phyloP scores from a whole-genome alignment of 2,888 invertebrate genomes.

The Pemphredon lugubris region DNA sequence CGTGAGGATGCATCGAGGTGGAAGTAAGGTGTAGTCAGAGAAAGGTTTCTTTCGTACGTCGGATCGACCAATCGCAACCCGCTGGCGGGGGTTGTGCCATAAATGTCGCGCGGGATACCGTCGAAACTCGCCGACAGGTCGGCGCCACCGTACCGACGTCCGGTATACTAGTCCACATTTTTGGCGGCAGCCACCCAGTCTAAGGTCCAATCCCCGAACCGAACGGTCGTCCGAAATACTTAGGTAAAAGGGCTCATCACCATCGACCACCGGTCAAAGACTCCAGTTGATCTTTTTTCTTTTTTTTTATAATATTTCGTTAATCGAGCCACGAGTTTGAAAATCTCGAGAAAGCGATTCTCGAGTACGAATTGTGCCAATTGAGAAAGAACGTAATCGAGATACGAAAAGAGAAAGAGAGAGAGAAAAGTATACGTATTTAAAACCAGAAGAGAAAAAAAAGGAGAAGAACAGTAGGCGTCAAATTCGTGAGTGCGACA shows the following conservation, averaged over 20 bases:
- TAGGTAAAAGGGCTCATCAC: slow-evolving; percentile 73
- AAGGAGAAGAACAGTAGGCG: neutral
- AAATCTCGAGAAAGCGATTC: neutral
- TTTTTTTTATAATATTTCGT: slow-evolving; percentile 67
- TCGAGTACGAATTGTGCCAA: slow-evolving; percentile 5
- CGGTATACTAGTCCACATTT: slow-evolving; percentile 79
- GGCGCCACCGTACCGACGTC: slow-evolving; percentile 74
- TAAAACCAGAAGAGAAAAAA: neutral
- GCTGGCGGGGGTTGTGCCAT: slow-evolving; percentile 79
- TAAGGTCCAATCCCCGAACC: slow-evolving; percentile 81
- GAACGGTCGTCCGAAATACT: slow-evolving; percentile 80
- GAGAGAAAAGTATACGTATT: neutral
- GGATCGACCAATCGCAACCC: slow-evolving; percentile 59
- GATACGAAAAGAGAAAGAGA: slow-evolving; percentile 4
- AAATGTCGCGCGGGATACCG: slow-evolving; percentile 75
- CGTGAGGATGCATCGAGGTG: slow-evolving; percentile 31
- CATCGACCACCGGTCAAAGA: slow-evolving; percentile 35
- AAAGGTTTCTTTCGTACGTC: slow-evolving; percentile 30
- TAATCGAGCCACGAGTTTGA: slow-evolving; percentile 55
- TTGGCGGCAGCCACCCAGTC: slow-evolving; percentile 79
- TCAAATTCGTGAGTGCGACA: slow-evolving; percentile 40
- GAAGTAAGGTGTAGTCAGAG: slow-evolving; percentile 29
- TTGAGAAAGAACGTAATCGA: slow-evolving; percentile 1
- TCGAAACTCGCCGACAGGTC: slow-evolving; percentile 63
- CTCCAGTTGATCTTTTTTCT: neutral